These are phyloP conservation scores for Coelogynopora nodosa DNA, from an alignment of 2,888 invertebrate species.

Conservation along the genomic window DNA sequence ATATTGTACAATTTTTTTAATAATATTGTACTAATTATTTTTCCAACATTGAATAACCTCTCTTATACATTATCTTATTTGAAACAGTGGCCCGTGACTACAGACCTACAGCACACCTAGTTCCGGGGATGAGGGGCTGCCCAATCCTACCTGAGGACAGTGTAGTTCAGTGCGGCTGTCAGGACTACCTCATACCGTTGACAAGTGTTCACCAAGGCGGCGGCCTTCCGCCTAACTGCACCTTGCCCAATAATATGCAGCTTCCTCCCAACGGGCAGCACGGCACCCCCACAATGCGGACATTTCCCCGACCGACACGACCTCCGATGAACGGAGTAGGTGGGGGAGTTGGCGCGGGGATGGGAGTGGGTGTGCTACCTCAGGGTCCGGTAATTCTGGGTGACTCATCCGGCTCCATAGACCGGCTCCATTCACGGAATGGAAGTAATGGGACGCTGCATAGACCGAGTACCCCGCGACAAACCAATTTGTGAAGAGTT, in stretches of 20 bases:
- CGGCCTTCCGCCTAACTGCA: background rate
- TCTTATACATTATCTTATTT: background rate
- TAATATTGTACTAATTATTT: no score
- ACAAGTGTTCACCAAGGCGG: background rate
- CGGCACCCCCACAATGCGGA: background rate
- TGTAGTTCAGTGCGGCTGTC: constrained; percentile 29
- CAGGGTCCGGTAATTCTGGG: background rate
- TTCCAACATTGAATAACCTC: no score
- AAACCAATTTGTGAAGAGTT: background rate
- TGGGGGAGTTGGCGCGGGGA: background rate
- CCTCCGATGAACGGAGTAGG: background rate
- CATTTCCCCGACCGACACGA: constrained; percentile 13
- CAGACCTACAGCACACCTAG: background rate
- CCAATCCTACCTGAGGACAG: constrained; percentile 35
- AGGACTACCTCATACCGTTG: background rate
- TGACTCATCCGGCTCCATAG: constrained; percentile 1
- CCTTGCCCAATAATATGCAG: no score
- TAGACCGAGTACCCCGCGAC: background rate
- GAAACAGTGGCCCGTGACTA: background rate
- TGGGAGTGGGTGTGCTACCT: background rate
- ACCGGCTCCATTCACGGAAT: background rate
- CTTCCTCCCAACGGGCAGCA: constrained; percentile 6
- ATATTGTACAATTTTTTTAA: no score
- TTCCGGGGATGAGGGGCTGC: background rate
- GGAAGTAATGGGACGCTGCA: background rate